Base-by-base conservation (phyloP, 1,140 invertebrate genomes). In the Drosophila cardini region DNA sequence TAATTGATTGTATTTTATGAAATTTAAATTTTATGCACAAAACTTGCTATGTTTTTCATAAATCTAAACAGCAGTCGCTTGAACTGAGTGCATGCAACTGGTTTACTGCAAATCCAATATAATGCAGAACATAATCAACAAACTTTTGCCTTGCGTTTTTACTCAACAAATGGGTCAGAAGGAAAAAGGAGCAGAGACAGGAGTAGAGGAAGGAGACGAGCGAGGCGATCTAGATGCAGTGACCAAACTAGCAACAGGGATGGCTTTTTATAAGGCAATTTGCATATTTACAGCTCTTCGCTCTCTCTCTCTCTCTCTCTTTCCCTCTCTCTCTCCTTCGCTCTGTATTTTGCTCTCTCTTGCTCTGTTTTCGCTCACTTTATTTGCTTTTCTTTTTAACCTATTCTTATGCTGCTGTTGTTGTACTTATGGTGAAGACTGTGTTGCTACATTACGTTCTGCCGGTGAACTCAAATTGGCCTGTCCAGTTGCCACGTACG, bases 251-350 rank as follows among this genome's bases (percentile, higher is more conserved):
- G 43, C 32, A 77, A 48, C 71, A 60, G 53, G 58, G 55, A 68
- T 74, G 72, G 53, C 53, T 74, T 67, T 78, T 78, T 78, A 67
- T 68, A 78, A 76, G 63, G 68, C 73, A 78, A 78, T 79, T 79
- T 79, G 74, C 77, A 73, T 73, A 53, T 58, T 78, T 63, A 68
- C 57, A 40, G 56, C 43, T 30, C 32, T 65, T 16, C 18, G 32
- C 50, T 55, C n/a, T n/a, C n/a, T n/a, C n/a, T n/a, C n/a, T n/a
- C n/a, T n/a, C n/a, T 2, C 40, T 4, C 1, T 43, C 6, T 9
- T 5, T n/a, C 4, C 1, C n/a, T n/a, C n/a, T n/a, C n/a, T n/a
- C 4, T n/a, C 38, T 42, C 40, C 53, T 15, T 11, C 21, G 21
- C 21, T 26, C 21, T 26, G 21, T 6, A 21, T 4, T 1, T 43